Base-by-base conservation (phyloP, 2,113 vertebrate genomes). In the Plectropomus leopardus region DNA sequence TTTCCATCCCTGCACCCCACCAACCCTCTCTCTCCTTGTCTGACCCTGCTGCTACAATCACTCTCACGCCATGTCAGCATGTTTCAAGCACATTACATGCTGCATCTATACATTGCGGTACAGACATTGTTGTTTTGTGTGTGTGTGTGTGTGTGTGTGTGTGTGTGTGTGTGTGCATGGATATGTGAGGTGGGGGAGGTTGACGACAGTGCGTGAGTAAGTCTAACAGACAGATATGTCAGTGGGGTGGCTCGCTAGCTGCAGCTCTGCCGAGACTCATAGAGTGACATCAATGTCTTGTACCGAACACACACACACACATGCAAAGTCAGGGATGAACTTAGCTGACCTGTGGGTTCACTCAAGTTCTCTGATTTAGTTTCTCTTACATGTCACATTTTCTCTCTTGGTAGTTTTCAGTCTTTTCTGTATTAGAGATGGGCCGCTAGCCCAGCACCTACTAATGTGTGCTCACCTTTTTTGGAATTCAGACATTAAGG, bases 11-110 rank as follows among this genome's bases (percentile, higher is more conserved):
- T 47, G 21, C 63, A 36, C n/a, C 45, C 28, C 58, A 34, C 70
- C 57, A 59, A 17, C 36, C 63, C 53, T 51, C 54, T 7, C 42
- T 47, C 58, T 76, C 87, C 86, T 75, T 75, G 60, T 71, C 42
- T 71, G 81, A 86, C 88, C 86, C 85, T 63, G 76, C 85, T 80
- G 58, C 73, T 5, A 72, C 77, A 84, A 26, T 65, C 45, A 16
- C 71, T 73, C 86, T 82, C 84, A 80, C 55, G 72, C 78, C 75
- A 88, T 67, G 77, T 85, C 91, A 83, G 72, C 59, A 54, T 59
- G 72, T 74, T 64, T 66, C 32, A 42, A 10, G 26, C 55, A 26
- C 63, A n/a, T n/a, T 40, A 57, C n/a, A 5, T 16, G 58, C 65
- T 32, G 8, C 60, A 55, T 47, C 24, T 53, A 26, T 53, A 53